phyloP scores from a whole-genome alignment of 2,888 invertebrate genomes.

The Griposia aprilina region DNA sequence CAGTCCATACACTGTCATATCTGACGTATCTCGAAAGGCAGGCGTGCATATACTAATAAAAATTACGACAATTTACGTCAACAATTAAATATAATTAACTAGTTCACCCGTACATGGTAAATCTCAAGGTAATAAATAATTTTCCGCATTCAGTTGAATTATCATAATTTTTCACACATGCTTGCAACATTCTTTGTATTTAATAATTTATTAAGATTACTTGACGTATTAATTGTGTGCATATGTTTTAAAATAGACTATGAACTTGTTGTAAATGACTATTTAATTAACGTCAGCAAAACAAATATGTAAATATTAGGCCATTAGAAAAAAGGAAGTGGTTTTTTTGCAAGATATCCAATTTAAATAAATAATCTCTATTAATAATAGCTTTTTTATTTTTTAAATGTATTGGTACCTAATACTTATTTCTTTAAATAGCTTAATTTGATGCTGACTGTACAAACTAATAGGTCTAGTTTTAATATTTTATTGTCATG shows the following conservation, averaged over 20 bases:
- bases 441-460: not conserved
- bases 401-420: not conserved
- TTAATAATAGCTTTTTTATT: not conserved
- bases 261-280: not conserved
- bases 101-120: conserved; percentile 28
- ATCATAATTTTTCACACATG: conserved; percentile 50
- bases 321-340: not conserved
- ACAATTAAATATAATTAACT: conserved; percentile 35
- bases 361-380: not conserved
- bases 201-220: conserved; percentile 35
- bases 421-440: not conserved
- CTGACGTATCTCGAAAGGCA: not conserved
- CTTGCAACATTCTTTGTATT: conserved; percentile 40
- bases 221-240: conserved; percentile 24
- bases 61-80: conserved; percentile 16
- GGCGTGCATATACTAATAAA: not conserved
- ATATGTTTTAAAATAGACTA: conserved; percentile 3
- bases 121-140: conserved; percentile 46
- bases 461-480: conserved; percentile 1
- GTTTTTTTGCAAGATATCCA: not conserved
- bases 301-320: no score
- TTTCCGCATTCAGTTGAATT: conserved; percentile 51
- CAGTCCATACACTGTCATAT: not conserved
- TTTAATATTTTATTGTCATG: conserved; percentile 7
- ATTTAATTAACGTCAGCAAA: not conserved